Percentiles rank a stretch among this genome's conserved stretches.
phyloP scores from a whole-genome alignment of 2,797 vertebrate species.

The Sarcophilus harrisii region DNA sequence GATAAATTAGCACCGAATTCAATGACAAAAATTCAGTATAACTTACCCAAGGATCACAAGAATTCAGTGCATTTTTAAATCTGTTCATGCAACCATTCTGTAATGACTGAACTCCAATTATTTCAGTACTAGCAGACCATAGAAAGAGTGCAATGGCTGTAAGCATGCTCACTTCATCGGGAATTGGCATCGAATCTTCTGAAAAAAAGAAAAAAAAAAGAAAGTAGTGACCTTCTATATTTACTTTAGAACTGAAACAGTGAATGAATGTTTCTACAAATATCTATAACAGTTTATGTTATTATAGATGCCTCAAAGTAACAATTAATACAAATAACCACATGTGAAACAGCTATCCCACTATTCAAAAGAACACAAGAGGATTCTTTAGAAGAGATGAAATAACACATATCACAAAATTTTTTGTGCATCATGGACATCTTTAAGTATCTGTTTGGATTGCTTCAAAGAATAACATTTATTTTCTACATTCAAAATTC shows the following conservation, averaged over 20 bases:
- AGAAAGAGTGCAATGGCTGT: constrained; percentile 96
- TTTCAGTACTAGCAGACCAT: constrained; percentile 93
- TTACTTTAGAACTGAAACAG: constrained; percentile 48
- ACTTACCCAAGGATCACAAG: constrained; percentile 94
- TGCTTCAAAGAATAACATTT: not conserved
- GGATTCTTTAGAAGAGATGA: not conserved
- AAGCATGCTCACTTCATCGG: constrained; percentile 96
- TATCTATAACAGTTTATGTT: not conserved
- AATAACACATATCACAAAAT: not conserved
- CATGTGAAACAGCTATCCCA: not conserved
- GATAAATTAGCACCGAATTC: not conserved
- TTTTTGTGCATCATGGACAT: not conserved
- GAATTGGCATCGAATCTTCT: constrained; percentile 90
- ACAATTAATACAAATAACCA: not conserved
- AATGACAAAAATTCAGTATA: constrained; percentile 3
- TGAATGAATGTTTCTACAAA: not conserved
- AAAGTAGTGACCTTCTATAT: constrained; percentile 41
- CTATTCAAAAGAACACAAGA: not conserved
- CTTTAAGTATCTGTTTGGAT: not conserved
- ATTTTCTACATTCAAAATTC: not conserved
- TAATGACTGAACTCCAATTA: constrained; percentile 94
- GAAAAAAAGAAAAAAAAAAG: constrained; percentile 69
- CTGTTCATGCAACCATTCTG: constrained; percentile 95
- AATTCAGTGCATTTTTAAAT: constrained; percentile 94
- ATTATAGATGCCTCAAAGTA: not conserved